A percentile compares a stretch with the other conserved stretches of the same genome.
Evolutionary conservation across 2,113 vertebrate species (phyloP).

Genomic region (Pseudonaja textilis): DNA sequence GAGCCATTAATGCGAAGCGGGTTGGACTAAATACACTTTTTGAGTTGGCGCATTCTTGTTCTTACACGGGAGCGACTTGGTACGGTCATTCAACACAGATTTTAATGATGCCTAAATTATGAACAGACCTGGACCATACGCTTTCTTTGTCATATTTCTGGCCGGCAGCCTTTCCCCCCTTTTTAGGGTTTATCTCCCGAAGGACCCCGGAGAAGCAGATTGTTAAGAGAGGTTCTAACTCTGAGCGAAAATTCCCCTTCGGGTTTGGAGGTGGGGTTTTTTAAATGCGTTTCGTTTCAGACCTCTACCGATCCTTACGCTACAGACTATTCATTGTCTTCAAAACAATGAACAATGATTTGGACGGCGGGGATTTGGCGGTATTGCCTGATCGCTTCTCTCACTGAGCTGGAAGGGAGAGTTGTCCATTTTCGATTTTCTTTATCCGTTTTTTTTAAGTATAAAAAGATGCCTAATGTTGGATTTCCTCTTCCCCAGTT

Average conservation of each 20-base stretch:
- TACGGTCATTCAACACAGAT: neutral
- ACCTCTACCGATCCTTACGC: neutral
- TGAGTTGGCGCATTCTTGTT: neutral
- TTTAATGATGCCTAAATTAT: neutral
- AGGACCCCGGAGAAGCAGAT: neutral
- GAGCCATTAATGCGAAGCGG: neutral
- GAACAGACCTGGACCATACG: neutral
- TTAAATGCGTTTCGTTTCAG: neutral
- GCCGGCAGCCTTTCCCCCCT: neutral
- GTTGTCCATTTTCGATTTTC: neutral
- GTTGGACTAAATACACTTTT: neutral
- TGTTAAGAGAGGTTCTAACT: neutral
- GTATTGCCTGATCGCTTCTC: neutral
- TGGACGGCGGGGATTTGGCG: neutral
- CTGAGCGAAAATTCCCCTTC: neutral
- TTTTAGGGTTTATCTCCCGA: neutral
- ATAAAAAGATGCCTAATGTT: neutral
- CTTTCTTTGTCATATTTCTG: neutral
- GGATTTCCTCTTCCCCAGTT: neutral
- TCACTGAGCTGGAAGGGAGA: neutral
- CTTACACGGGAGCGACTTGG: neutral
- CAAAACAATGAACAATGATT: neutral
- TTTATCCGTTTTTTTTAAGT: neutral
- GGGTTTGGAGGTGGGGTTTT: neutral
- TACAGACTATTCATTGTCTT: neutral